These are phyloP conservation scores for Caenorhabditis zanzibari DNA, from an alignment of 2,888 invertebrate species.

Conservation along the genomic window DNA sequence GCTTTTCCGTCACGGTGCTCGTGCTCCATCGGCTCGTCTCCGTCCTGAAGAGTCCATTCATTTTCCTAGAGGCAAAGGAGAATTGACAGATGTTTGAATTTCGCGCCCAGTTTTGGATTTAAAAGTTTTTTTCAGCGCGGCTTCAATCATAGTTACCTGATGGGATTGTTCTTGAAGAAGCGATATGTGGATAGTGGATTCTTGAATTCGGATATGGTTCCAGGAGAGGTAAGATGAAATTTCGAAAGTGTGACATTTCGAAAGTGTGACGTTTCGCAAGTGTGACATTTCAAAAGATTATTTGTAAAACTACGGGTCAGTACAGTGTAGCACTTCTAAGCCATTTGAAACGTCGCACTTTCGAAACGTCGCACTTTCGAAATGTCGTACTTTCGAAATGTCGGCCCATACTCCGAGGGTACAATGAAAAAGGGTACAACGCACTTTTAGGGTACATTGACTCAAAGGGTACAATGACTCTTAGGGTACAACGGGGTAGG, in stretches of 20 bases:
- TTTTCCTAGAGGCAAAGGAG: constrained; percentile 21
- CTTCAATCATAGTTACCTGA: neutral
- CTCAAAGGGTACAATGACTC: no score
- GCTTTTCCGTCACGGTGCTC: constrained; percentile 48
- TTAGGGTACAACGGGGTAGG: no score
- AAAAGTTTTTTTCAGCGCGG: constrained; percentile 14
- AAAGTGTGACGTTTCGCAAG: neutral
- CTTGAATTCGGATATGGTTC: constrained; percentile 9
- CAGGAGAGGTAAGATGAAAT: neutral
- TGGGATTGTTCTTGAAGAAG: constrained; percentile 31
- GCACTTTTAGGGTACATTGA: no score
- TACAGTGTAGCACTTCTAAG: no score
- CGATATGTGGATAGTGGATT: constrained; percentile 46
- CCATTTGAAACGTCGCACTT: no score
- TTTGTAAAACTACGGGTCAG: no score
- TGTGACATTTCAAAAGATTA: no score
- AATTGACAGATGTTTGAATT: constrained; percentile 35
- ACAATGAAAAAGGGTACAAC: no score
- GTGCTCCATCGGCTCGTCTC: neutral
- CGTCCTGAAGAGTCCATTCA: neutral
- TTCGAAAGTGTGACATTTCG: neutral
- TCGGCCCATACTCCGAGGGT: no score
- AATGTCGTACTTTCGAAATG: no score
- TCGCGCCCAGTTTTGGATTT: neutral
- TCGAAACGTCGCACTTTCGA: no score